Evolutionary conservation across 2,797 vertebrate species (phyloP).

Genomic region (Lacerta viridis): DNA sequence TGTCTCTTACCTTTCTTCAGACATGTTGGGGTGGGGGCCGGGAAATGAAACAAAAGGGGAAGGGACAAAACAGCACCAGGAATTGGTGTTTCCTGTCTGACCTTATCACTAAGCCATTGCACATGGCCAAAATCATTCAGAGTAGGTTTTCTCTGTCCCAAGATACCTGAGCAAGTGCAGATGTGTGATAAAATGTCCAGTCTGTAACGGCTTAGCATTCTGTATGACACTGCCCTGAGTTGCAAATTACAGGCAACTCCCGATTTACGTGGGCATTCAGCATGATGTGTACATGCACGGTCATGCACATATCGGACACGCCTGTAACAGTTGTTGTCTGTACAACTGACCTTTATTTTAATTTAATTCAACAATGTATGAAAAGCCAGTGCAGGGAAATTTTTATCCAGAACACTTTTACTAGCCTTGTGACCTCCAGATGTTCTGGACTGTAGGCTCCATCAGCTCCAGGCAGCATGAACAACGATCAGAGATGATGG

Average conservation of each 20-base stretch:
- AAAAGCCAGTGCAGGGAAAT: background rate
- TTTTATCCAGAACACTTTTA: too few relatives aligned
- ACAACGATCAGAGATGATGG: too few relatives aligned
- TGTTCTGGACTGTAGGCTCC: too few relatives aligned
- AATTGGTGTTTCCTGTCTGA: background rate
- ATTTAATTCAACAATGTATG: background rate
- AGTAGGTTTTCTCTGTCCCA: background rate
- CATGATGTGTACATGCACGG: too few relatives aligned
- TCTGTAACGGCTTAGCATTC: background rate
- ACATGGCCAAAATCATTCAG: background rate
- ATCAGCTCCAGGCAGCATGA: too few relatives aligned
- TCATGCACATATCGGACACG: too few relatives aligned
- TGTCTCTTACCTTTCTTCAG: background rate
- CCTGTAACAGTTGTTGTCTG: too few relatives aligned
- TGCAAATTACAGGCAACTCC: background rate
- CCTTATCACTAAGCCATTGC: background rate
- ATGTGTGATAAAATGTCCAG: background rate
- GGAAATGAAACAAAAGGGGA: background rate
- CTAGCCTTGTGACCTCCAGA: too few relatives aligned
- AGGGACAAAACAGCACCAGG: background rate
- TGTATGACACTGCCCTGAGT: background rate
- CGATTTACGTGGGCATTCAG: too few relatives aligned
- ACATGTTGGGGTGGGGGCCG: too few relatives aligned
- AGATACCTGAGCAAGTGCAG: background rate
- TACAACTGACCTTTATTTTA: background rate